Evolutionary conservation across 1,140 invertebrate species (phyloP), one percentile per base, ranked within the genome.

Genomic region (Lepidurus couesii): DNA sequence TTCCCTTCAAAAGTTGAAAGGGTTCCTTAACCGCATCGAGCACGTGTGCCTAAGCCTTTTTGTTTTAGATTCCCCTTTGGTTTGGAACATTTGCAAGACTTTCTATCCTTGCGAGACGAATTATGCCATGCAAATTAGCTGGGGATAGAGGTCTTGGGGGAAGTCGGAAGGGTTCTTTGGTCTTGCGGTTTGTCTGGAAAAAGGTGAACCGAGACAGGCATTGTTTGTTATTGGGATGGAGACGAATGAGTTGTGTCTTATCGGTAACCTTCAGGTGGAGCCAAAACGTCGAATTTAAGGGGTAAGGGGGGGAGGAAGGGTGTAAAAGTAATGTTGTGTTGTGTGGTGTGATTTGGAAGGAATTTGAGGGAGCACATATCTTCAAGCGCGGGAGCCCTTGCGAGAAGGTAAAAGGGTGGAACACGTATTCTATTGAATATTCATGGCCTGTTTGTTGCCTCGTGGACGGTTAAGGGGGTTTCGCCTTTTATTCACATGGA

Each of bases 181-280:
- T 13, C 53, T 65, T 21, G 21, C 16, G 53, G 45, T 65, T 65
- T 65, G 21, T 65, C 16, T n/a, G 53, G 53, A 0, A 21, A 65
- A 65, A 65, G 8, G 53, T 65, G n/a, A 65, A 65, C 53, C 21
- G 53, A 65, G 53, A 65, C 53, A 65, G 53, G 53, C 9, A 13
- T 65, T 65, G 53, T 65, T 65, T 65, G 53, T 65, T 65, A 21
- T 65, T 65, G 9, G 53, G 21, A 65, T 65, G 53, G 53, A 65
- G 53, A 65, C 53, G 53, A 21, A 65, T 65, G 53, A 21, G 53
- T 65, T 21, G 53, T 13, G 53, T 16, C 53, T 65, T 65, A 65
- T 65, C 53, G 53, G 13, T 65, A 65, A 65, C 53, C 53, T 65
- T 65, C 53, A 65, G 53, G 53, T 65, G 53, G 53, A 34, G 34